Base-by-base conservation (phyloP, 2,888 invertebrate species). In the Himalopsyche kuldschensis region DNA sequence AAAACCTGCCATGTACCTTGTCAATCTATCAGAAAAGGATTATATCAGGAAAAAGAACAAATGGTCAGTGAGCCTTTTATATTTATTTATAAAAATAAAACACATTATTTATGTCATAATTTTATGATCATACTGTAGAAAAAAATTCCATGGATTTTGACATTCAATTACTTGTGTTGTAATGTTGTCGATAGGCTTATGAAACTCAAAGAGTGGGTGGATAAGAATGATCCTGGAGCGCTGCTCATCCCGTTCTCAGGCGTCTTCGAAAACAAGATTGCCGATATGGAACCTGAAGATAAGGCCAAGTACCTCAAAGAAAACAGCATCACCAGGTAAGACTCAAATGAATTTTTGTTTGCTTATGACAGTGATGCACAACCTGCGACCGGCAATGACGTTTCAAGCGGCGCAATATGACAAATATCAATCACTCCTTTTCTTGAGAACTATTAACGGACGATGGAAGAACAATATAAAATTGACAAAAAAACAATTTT, bases 151-250 rank as follows among this genome's bases (percentile, higher is more conserved):
- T 10, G 1, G 35, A 35, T 8, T 35, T 35, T 35, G 35, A 35
- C 35, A 35, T 35, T 35, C 1, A 35, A 35, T 48, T 20, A n/a
- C 17, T 48, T 20, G 1, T 3, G 1, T 20, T 75, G 31, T 11
- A 31, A 24, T 24, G 83, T 82, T 82, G 84, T 87, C 17, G 86
- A 55, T 88, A 97, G 97, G 97, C 92, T 98, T 88, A 93, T 95
- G 78, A 99, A 99, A 92, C 96, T 99, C 88, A 99, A 99, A 90
- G 98, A 98, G 90, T 99, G 98, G 98, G 96, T 99, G 87, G 99
- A 99, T 90, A 96, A 96, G 89, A 95, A 99, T 89, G 99, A 99
- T 89, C 96, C 98, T 0, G 99, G 99, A 2, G 95, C 98, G 0
- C 92, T 95, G 3, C 94, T 99, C 63, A 98, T 99, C 87, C 99